Percentiles rank a stretch among this genome's conserved stretches.
These are phyloP conservation scores for Hydrotaea diabolus DNA, from an alignment of 2,888 invertebrate genomes.

Conservation along the genomic window DNA sequence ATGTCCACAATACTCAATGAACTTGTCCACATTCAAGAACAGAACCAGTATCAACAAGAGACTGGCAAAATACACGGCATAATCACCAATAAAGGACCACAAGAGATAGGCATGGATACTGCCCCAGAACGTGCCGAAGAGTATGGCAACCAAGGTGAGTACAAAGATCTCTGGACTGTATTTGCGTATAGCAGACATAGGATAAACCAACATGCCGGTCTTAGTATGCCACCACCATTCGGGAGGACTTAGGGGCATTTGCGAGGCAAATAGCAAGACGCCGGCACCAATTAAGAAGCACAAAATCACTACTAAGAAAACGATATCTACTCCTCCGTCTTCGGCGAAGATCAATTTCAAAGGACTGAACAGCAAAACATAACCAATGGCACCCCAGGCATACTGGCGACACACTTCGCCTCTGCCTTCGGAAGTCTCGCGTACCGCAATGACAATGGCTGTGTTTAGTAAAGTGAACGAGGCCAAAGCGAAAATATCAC, in stretches of 20 bases:
- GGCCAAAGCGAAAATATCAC: slow-evolving; percentile 89
- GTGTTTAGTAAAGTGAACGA: slow-evolving; percentile 87
- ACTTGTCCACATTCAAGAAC: slow-evolving; percentile 86
- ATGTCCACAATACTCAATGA: slow-evolving; percentile 91
- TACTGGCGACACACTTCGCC: slow-evolving; percentile 90
- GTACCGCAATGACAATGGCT: slow-evolving; percentile 90
- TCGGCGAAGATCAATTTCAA: slow-evolving; percentile 80
- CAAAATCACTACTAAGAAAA: slow-evolving; percentile 78
- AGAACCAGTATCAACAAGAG: slow-evolving; percentile 75
- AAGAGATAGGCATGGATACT: slow-evolving; percentile 89
- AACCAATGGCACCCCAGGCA: slow-evolving; percentile 88
- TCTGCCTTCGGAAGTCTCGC: slow-evolving; percentile 89
- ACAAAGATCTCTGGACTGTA: slow-evolving; percentile 89
- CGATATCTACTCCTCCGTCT: slow-evolving; percentile 72
- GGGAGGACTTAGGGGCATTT: slow-evolving; percentile 90
- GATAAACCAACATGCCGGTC: slow-evolving; percentile 88
- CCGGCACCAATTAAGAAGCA: slow-evolving; percentile 85
- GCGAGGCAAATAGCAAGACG: slow-evolving; percentile 81
- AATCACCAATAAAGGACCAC: slow-evolving; percentile 82
- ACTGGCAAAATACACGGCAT: slow-evolving; percentile 73
- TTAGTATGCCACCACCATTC: slow-evolving; percentile 95
- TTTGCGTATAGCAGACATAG: slow-evolving; percentile 89
- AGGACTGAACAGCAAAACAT: slow-evolving; percentile 86
- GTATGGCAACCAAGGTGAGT: slow-evolving; percentile 85
- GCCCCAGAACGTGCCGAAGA: slow-evolving; percentile 90